Evolutionary conservation across 2,113 vertebrate species (phyloP), one percentile per base, ranked within the genome.

Genomic region (Prionailurus viverrinus): DNA sequence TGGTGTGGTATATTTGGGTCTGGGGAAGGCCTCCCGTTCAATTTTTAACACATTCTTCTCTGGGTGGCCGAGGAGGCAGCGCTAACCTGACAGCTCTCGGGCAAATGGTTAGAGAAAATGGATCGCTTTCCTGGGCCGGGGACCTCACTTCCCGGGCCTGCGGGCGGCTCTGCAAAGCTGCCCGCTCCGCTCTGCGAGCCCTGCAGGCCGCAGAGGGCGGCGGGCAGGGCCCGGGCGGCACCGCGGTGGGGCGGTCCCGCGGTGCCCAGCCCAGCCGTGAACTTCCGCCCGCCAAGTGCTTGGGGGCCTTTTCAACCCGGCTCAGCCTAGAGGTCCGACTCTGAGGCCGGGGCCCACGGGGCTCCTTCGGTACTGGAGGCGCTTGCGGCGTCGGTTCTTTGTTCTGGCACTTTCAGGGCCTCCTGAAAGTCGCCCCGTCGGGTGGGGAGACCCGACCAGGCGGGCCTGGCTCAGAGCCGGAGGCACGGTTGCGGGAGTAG

Each of bases 21-120:
- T 18, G 36, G 83, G 86, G 41, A 84, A 84, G 27, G 81, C 45
- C 83, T 82, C n/a, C 16, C 0, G 9, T 0, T 82, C 51, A 5
- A 78, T 95, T 89, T 93, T 89, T 89, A 95, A 97, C 91, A 71
- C 89, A 7, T 96, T 96, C 66, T 94, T 89, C 15, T 78, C 92
- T 71, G 25, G 92, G 76, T 55, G 3, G 36, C 61, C 19, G 9
- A 74, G 85, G 82, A 92, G 82, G 94, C 63, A 53, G 61, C 1
- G 53, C 83, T 85, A 83, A 82, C 80, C 79, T 76, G 95, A 87
- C 89, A 61, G 94, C 89, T 96, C 85, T 55, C 7, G 19, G 68
- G 90, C 89, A 94, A 84, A 89, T 41, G 89, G 65, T 96, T 94
- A 89, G 87, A 97, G 96, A 93, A 93, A 96, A 58, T 51, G 14